Percentiles rank a stretch among this genome's conserved stretches.
phyloP scores from a whole-genome alignment of 2,113 vertebrate genomes.

The Sturnus vulgaris region DNA sequence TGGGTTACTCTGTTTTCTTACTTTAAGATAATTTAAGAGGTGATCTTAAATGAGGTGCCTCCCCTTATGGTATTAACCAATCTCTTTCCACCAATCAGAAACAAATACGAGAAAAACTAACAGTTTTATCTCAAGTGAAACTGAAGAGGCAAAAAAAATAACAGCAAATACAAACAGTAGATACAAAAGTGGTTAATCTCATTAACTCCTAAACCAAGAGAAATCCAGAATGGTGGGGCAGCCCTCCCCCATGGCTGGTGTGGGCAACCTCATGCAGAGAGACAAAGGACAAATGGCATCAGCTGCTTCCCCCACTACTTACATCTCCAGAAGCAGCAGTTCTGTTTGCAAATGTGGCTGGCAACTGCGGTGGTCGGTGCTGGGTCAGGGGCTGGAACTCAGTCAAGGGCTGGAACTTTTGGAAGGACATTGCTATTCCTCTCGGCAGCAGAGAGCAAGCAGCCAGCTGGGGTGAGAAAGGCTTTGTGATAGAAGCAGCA shows the following conservation, averaged over 20 bases:
- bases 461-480: rapidly evolving
- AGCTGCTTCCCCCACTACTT: background rate
- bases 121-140: too few relatives aligned
- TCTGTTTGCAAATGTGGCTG: background rate
- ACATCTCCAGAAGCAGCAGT: background rate
- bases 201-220: background rate
- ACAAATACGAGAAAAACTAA: rapidly evolving
- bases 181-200: background rate
- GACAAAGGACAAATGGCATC: background rate
- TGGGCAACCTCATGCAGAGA: rapidly evolving
- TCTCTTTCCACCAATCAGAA: background rate
- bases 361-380: rapidly evolving
- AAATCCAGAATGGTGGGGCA: background rate
- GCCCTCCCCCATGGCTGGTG: background rate
- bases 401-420: background rate
- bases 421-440: rapidly evolving
- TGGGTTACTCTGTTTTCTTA: background rate
- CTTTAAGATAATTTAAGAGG: background rate
- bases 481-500: background rate
- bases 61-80: background rate
- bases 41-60: background rate
- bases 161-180: background rate
- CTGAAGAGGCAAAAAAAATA: background rate
- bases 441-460: rapidly evolving
- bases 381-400: background rate